Evolutionary conservation across 1,140 invertebrate genomes (phyloP).

Genomic region (Teleogryllus occipitalis): DNA sequence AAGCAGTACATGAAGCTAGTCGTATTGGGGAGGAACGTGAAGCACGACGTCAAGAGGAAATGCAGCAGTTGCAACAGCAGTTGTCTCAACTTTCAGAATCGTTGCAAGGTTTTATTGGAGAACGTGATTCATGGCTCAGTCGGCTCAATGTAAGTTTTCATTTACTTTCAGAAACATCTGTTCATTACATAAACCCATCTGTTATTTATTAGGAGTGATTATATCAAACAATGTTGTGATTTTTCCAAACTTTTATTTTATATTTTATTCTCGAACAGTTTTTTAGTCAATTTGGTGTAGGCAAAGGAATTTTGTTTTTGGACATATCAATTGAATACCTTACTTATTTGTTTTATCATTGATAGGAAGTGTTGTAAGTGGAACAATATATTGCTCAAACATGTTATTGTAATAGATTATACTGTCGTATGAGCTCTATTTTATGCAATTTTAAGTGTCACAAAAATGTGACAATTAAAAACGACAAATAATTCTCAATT

Average conservation of each 20-base stretch:
- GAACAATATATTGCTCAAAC: too few species aligned
- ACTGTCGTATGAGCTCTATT: too few species aligned
- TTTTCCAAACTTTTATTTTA: slow-evolving; percentile 30
- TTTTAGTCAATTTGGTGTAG: too few species aligned
- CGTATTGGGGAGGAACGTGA: slow-evolving; percentile 60
- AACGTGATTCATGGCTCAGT: slow-evolving; percentile 53
- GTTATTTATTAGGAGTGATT: slow-evolving; percentile 11
- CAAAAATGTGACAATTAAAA: too few species aligned
- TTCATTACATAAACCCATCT: slow-evolving; percentile 20
- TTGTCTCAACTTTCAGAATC: slow-evolving; percentile 46
- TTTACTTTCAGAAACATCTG: slow-evolving; percentile 22
- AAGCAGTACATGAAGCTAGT: slow-evolving; percentile 63
- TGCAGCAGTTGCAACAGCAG: slow-evolving; percentile 48
- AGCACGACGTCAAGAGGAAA: slow-evolving; percentile 53
- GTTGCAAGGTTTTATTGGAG: slow-evolving; percentile 49
- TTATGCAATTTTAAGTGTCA: too few species aligned
- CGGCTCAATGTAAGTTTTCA: slow-evolving; percentile 43
- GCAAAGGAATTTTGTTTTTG: too few species aligned
- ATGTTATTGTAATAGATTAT: too few species aligned
- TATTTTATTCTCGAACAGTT: slow-evolving; percentile 31
- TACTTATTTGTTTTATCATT: too few species aligned
- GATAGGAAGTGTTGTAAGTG: too few species aligned
- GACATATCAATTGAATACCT: too few species aligned
- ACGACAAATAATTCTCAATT: too few species aligned
- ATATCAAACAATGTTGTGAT: slow-evolving; percentile 33